A percentile compares a stretch with the other conserved stretches of the same genome.
phyloP scores from a whole-genome alignment of 2,888 invertebrate species.

The Neoitamus cyanurus region DNA sequence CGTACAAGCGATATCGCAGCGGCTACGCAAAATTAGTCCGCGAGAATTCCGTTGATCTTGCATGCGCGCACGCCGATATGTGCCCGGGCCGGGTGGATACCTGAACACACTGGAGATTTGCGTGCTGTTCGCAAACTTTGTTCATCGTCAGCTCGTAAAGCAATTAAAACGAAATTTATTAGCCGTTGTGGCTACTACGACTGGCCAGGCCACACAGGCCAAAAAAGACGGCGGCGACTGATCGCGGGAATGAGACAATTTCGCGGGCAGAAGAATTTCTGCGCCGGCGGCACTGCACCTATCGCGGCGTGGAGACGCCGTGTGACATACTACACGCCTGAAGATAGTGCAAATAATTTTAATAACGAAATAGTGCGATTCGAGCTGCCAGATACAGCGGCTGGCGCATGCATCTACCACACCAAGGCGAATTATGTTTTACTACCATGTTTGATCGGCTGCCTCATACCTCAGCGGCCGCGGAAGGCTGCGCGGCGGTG shows the following conservation, averaged over 20 bases:
- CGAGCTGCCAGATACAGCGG: slow-evolving; percentile 15
- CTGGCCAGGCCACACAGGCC: slow-evolving; percentile 38
- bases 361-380: slow-evolving; percentile 45
- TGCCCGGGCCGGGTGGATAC: neutral
- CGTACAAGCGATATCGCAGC: neutral
- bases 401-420: slow-evolving; percentile 2
- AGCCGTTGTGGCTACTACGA: slow-evolving; percentile 54
- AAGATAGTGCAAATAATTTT: slow-evolving; percentile 37
- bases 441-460: slow-evolving; percentile 22
- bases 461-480: neutral
- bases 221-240: slow-evolving; percentile 9
- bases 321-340: slow-evolving; percentile 25
- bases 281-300: neutral
- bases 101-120: slow-evolving; percentile 8
- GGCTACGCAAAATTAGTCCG: slow-evolving; percentile 18
- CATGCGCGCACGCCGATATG: slow-evolving; percentile 4
- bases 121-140: slow-evolving; percentile 44
- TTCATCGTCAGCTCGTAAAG: slow-evolving; percentile 56
- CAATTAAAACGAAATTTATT: slow-evolving; percentile 56
- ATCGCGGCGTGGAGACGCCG: neutral
- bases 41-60: neutral
- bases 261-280: neutral
- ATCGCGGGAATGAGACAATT: slow-evolving; percentile 9
- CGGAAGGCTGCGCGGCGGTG: no score
- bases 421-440: slow-evolving; percentile 38